Percentiles rank a stretch among this genome's conserved stretches.
Evolutionary conservation across 2,888 invertebrate genomes (phyloP).

Genomic region (Drosophila macrospina): DNA sequence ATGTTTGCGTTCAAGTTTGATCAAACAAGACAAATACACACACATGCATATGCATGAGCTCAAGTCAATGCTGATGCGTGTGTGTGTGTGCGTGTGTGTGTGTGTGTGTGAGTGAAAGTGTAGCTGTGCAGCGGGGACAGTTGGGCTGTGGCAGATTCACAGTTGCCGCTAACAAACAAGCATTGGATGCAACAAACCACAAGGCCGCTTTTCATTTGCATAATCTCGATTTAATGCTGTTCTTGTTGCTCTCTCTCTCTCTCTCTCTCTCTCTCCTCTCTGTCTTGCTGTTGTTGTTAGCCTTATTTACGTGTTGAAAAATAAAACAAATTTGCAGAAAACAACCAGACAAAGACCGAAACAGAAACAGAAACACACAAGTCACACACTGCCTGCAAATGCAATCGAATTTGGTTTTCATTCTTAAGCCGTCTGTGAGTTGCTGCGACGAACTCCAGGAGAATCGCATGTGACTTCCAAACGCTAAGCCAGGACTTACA

Average conservation of each 20-base stretch:
- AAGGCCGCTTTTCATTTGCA: slow-evolving; percentile 59
- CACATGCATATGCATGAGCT: slow-evolving; percentile 53
- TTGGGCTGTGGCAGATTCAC: slow-evolving; percentile 16
- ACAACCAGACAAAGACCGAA: slow-evolving; percentile 12
- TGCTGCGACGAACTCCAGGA: slow-evolving; percentile 27
- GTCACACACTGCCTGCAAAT: slow-evolving; percentile 15
- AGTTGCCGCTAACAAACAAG: slow-evolving; percentile 44
- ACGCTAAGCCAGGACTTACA: slow-evolving; percentile 50
- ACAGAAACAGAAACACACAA: background rate
- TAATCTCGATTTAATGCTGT: slow-evolving; percentile 56
- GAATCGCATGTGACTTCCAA: slow-evolving; percentile 52
- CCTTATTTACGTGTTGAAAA: background rate
- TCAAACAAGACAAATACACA: slow-evolving; percentile 65
- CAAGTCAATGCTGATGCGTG: slow-evolving; percentile 42
- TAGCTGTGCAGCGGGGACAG: background rate
- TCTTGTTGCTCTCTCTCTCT: slow-evolving; percentile 9
- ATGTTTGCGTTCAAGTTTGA: slow-evolving; percentile 62
- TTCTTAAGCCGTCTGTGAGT: slow-evolving; percentile 24
- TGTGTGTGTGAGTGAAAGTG: slow-evolving; percentile 4
- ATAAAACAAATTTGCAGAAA: slow-evolving; percentile 11
- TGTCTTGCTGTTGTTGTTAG: no score
- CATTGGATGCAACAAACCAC: slow-evolving; percentile 31
- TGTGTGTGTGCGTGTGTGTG: slow-evolving; percentile 28
- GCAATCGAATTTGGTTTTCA: slow-evolving; percentile 54
- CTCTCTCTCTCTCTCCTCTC: no score